Base-by-base conservation (phyloP, 2,113 vertebrate genomes). In the Siniperca knerii region DNA sequence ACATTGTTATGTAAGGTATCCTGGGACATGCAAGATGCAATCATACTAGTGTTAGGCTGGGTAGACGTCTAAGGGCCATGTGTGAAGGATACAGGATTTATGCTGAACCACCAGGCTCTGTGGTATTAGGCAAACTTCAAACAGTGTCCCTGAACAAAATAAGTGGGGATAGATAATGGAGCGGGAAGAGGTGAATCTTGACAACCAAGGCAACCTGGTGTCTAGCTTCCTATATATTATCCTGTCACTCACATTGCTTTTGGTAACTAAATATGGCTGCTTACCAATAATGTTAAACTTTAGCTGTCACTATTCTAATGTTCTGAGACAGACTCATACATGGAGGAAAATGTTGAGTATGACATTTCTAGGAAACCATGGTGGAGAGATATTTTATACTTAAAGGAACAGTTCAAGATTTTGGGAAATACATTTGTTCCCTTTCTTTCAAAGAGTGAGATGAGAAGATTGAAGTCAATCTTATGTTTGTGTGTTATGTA, bases 1-100 rank as follows among this genome's bases (percentile, higher is more conserved):
- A 50, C 48, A 46, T 25, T 81, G 12, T 74, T 35, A 48, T 75
- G 9, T 61, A 46, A 75, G 15, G 42, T 73, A 35, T 74, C 20
- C 52, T 3, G 20, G 52, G 18, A 21, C 7, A 64, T 64, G 35
- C 35, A 55, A 23, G n/a, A 72, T 80, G 57, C 35, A 62, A 42
- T 12, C 52, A 25, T n/a, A 42, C n/a, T 42, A 44, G 23, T 65
- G 46, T 21, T 61, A 25, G 11, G 8, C 20, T 48, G 37, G 48
- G 18, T 37, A 29, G 68, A 65, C 12, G 4, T 64, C 58, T 73
- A 29, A 55, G 23, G 9, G 61, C 23, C 21, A 42, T 57, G 50
- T 57, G 10, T 57, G 3, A 57, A 23, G 55, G 10, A n/a, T n/a
- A n/a, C 55, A n/a, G 54, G 10, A 8, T 4, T 10, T 57, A n/a